A percentile compares a stretch with the other conserved stretches of the same genome.
phyloP scores from a whole-genome alignment of 1,140 invertebrate species.

The Argopecten irradians region DNA sequence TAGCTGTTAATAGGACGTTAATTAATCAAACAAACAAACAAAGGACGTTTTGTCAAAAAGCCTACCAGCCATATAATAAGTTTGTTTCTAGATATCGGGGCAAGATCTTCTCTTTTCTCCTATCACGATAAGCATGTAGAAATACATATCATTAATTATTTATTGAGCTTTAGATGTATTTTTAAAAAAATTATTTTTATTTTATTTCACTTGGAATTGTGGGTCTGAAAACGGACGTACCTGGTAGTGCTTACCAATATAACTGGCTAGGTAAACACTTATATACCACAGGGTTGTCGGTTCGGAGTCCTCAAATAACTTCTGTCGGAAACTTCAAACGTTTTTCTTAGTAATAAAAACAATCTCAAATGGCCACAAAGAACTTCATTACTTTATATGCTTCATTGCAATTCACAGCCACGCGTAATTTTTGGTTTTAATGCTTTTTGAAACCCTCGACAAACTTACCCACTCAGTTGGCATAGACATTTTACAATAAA shows the following conservation, averaged over 20 bases:
- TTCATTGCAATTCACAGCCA: not conserved
- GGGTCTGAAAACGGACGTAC: not conserved
- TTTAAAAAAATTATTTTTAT: not conserved
- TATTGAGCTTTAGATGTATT: not conserved
- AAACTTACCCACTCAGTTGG: not conserved
- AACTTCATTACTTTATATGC: not conserved
- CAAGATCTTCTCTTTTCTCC: too few species aligned
- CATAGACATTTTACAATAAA: not conserved
- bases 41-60: not conserved
- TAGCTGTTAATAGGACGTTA: too few species aligned
- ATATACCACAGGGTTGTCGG: not conserved
- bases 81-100: too few species aligned
- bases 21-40: too few species aligned
- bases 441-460: not conserved
- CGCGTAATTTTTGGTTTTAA: not conserved
- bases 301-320: not conserved
- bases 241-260: not conserved
- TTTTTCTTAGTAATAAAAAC: not conserved
- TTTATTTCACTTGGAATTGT: too few species aligned
- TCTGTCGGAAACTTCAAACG: not conserved
- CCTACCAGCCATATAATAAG: not conserved
- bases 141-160: not conserved
- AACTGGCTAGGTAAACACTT: not conserved
- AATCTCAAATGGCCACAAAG: not conserved
- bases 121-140: too few species aligned